These are phyloP conservation scores for Geotrypetes seraphini DNA, from an alignment of 2,797 vertebrate genomes.

Conservation along the genomic window DNA sequence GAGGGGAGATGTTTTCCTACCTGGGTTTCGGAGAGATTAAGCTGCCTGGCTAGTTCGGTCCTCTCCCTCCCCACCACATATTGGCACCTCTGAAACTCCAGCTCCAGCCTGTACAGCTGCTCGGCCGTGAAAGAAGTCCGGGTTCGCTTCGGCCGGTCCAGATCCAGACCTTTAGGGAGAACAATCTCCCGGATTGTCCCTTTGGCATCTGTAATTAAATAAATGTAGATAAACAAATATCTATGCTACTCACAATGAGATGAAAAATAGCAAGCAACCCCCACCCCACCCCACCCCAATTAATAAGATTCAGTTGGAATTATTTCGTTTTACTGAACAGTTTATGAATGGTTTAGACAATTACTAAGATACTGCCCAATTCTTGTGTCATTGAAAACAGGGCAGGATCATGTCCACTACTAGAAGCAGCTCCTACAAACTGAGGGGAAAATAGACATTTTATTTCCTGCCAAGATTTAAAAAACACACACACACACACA, in stretches of 20 bases:
- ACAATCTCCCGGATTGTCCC: slow-evolving; percentile 94
- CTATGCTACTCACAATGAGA: fast-evolving
- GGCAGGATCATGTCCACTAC: too few relatives aligned
- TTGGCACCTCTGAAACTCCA: slow-evolving; percentile 92
- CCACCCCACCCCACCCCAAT: neutral
- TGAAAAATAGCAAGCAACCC: neutral
- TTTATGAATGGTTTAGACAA: neutral
- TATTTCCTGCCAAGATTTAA: too few relatives aligned
- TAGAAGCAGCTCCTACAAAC: too few relatives aligned
- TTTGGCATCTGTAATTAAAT: slow-evolving; percentile 75
- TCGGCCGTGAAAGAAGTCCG: slow-evolving; percentile 92
- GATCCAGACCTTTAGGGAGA: slow-evolving; percentile 83
- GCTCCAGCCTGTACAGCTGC: slow-evolving; percentile 88
- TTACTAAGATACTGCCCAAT: too few relatives aligned
- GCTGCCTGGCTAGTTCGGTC: slow-evolving; percentile 81
- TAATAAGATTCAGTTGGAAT: too few relatives aligned
- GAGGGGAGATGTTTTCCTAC: too few relatives aligned
- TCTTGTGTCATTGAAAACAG: neutral
- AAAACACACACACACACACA: too few relatives aligned
- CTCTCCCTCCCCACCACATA: slow-evolving; percentile 91
- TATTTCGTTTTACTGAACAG: too few relatives aligned
- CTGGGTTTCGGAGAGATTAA: slow-evolving; percentile 91
- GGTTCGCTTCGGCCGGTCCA: slow-evolving; percentile 90
- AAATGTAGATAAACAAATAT: neutral
- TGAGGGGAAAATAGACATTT: too few relatives aligned